A percentile compares a stretch with the other conserved stretches of the same genome.
These are phyloP conservation scores for Rhodeus uyekii DNA, from an alignment of 2,797 vertebrate genomes.

Conservation along the genomic window DNA sequence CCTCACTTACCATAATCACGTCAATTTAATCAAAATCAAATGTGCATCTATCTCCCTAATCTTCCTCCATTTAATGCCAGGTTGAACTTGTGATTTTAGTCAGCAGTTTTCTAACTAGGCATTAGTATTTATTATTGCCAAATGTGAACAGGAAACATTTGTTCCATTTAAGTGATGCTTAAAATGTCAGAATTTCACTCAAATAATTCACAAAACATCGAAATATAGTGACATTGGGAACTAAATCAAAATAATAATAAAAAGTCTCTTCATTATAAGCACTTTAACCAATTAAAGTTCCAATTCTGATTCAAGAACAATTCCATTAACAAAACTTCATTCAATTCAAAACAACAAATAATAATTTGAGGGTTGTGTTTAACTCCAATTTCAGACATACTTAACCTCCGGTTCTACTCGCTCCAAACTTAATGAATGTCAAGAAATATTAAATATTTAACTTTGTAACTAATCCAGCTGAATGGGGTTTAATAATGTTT, in stretches of 20 bases:
- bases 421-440: too few species aligned
- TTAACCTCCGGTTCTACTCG: too few species aligned
- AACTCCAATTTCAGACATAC: too few species aligned
- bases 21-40: conserved; percentile 1
- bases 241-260: neutral
- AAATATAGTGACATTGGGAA: neutral
- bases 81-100: too few species aligned
- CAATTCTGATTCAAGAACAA: neutral
- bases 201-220: neutral
- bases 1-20: conserved; percentile 12
- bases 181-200: neutral
- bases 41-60: neutral
- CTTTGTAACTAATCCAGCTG: neutral
- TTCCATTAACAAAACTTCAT: neutral
- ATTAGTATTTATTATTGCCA: neutral
- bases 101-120: too few species aligned
- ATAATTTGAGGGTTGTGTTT: too few species aligned
- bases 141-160: neutral
- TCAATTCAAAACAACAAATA: neutral
- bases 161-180: neutral
- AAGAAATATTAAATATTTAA: too few species aligned
- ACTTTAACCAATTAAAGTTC: neutral
- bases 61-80: neutral
- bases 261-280: neutral
- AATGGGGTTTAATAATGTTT: neutral